Base-by-base conservation (phyloP, 2,888 invertebrate species). In the Mylabris sibirica region DNA sequence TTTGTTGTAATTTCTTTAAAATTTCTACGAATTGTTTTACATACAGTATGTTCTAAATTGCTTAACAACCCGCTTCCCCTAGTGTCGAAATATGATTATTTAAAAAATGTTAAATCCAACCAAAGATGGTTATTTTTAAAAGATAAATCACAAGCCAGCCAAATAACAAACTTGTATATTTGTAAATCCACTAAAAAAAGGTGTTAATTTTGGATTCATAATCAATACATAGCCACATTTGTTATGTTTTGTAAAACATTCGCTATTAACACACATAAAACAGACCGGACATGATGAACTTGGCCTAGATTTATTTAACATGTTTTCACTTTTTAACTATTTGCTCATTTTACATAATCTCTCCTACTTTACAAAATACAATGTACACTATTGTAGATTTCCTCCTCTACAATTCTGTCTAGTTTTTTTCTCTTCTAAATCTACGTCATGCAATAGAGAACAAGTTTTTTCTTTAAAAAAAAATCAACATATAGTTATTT, bases 291-390 rank as follows among this genome's bases (percentile, higher is more conserved):
- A 77, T 76, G 79, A 77, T 82, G 84, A 85, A 82, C 83, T 83
- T 83, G 83, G 81, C 83, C 83, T 77, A 77, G 79, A 81, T 79
- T 77, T 75, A 76, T 76, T 62, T 72, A 77, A 68, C 74, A 72
- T 75, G 81, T 81, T 83, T 83, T 83, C 83, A 83, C 83, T 83
- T 83, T 83, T 44, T 80, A 77, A 80, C 77, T 78, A 78, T 80
- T 82, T 78, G 78, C 76, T 79, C 78, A 77, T 78, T 82, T 81
- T 81, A 81, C 81, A 80, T 80, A 80, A 81, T 79, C 75, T 73
- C 70, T 72, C 73, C 14, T 38, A 38, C 12, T 38, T 12, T 73
- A 71, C 70, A 76, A 74, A 4, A 44, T n/a, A 44, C 44, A 44
- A 44, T 44, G 41, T 41, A 44, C n/a, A n/a, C n/a, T 17, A 68